phyloP scores from a whole-genome alignment of 2,888 invertebrate species.

The Cephus rjabovi region DNA sequence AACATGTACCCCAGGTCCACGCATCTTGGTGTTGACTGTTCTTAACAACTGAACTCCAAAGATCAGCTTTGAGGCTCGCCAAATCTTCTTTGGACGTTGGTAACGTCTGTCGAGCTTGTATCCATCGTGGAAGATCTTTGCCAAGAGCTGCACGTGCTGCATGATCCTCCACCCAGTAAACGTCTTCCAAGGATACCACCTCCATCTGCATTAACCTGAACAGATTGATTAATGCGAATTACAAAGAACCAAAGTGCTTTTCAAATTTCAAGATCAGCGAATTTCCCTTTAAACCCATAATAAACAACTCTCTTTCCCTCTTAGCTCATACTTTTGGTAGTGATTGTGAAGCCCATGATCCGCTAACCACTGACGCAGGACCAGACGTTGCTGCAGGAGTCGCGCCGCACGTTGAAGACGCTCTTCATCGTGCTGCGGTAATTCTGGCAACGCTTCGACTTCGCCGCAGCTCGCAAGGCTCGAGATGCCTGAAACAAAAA shows the following conservation, averaged over 20 bases:
- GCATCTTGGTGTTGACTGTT: constrained; percentile 88
- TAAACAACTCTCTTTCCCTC: neutral
- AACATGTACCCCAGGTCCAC: constrained; percentile 83
- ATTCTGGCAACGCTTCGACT: constrained; percentile 82
- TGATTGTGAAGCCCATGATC: constrained; percentile 80
- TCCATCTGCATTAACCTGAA: constrained; percentile 80
- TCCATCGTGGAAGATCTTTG: constrained; percentile 84
- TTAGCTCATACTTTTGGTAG: constrained; percentile 73
- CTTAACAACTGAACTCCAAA: constrained; percentile 89
- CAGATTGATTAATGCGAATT: constrained; percentile 5
- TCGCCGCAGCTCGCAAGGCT: constrained; percentile 85
- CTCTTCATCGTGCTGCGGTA: constrained; percentile 87
- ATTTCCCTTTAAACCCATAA: neutral
- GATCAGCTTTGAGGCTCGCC: constrained; percentile 81
- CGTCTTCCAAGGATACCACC: constrained; percentile 88
- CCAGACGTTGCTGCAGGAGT: constrained; percentile 84
- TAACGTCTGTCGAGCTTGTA: constrained; percentile 81
- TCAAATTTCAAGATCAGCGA: neutral
- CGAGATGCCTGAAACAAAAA: constrained; percentile 76
- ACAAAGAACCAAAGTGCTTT: neutral
- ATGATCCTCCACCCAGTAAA: constrained; percentile 89
- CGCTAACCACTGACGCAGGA: constrained; percentile 86
- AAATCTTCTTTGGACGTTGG: constrained; percentile 86
- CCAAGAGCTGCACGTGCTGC: constrained; percentile 81
- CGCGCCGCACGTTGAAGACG: constrained; percentile 84